These are phyloP conservation scores for Oophaga pumilio DNA, from an alignment of 2,113 vertebrate genomes.

Conservation along the genomic window DNA sequence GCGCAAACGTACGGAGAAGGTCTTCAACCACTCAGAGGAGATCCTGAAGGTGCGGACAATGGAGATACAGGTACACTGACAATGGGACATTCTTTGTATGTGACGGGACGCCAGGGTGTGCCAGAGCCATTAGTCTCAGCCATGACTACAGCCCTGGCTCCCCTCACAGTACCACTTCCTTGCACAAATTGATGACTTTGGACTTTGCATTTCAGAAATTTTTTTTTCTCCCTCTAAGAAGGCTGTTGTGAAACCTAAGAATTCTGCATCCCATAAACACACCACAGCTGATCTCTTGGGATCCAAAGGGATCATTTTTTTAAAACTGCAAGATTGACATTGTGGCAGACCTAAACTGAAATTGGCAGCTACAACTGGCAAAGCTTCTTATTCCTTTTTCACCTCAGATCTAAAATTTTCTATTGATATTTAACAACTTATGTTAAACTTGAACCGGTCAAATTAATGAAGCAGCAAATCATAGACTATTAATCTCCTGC, in stretches of 20 bases:
- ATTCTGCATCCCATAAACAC: not conserved
- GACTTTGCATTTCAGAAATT: not conserved
- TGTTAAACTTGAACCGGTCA: not conserved
- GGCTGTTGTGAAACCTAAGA: not conserved
- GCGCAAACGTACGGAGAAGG: too few relatives aligned
- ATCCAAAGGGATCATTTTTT: not conserved
- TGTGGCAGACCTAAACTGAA: not conserved
- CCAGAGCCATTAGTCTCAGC: too few relatives aligned
- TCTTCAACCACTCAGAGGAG: too few relatives aligned
- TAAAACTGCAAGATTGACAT: not conserved
- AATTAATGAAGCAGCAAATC: slow-evolving; percentile 19
- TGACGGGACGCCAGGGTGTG: too few relatives aligned
- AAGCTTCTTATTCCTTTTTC: not conserved
- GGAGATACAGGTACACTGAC: too few relatives aligned
- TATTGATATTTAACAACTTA: not conserved
- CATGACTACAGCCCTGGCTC: too few relatives aligned
- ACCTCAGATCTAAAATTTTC: not conserved
- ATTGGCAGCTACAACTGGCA: not conserved
- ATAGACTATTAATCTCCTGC: not conserved
- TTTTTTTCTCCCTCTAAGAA: not conserved
- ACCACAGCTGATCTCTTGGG: not conserved
- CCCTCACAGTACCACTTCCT: not conserved
- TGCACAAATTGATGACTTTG: not conserved
- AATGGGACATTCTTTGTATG: too few relatives aligned
- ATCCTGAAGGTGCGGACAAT: too few relatives aligned